Conservation (phyloP, 2,888 invertebrate species). For the Lathronympha strigana region DNA sequence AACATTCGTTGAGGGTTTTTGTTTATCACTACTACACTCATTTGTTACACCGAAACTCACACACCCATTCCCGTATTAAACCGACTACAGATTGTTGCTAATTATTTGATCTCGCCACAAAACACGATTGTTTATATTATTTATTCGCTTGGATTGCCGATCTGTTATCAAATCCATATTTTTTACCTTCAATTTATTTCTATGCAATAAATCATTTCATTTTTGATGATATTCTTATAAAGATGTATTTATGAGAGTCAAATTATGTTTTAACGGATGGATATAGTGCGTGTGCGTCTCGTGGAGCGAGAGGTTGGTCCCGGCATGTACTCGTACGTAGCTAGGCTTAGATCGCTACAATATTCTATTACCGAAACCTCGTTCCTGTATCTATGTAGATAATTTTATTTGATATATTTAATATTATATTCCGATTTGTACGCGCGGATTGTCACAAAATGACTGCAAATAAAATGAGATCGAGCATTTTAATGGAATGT, state of each 20-base stretch:
- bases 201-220: conserved; percentile 26
- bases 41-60: not conserved
- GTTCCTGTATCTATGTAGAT: conserved; percentile 57
- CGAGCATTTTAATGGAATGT: conserved; percentile 51
- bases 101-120: not conserved
- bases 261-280: conserved; percentile 27
- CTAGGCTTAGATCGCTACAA: conserved; percentile 51
- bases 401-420: conserved; percentile 52
- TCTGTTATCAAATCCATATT: conserved; percentile 10
- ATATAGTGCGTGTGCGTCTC: conserved; percentile 1
- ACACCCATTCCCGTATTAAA: too few species aligned
- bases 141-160: conserved; percentile 10
- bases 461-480: conserved; percentile 46
- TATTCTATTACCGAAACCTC: conserved; percentile 51
- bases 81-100: too few species aligned
- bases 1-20: not conserved
- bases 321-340: conserved; percentile 43
- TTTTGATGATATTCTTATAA: conserved; percentile 32
- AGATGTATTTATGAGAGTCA: conserved; percentile 19
- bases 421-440: conserved; percentile 53
- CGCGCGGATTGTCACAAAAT: conserved; percentile 40
- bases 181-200: conserved; percentile 32
- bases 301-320: not conserved
- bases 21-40: not conserved
- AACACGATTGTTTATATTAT: conserved; percentile 8